phyloP scores from a whole-genome alignment of 2,797 vertebrate species.

The Jordanella pulchra region DNA sequence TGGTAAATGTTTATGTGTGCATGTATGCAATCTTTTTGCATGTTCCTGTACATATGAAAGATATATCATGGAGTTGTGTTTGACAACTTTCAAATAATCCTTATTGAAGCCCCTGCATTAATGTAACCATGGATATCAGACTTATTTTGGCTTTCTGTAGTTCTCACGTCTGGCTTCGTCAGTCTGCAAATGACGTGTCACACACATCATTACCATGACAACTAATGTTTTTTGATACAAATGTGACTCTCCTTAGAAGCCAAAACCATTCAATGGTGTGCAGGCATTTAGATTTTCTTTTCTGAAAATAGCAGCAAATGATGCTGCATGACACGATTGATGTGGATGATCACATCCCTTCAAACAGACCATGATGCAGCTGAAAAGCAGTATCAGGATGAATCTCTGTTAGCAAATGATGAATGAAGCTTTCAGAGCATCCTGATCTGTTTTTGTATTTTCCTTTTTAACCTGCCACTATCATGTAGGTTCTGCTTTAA shows the following conservation, averaged over 20 bases:
- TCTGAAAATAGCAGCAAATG: conserved; percentile 38
- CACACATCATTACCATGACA: conserved; percentile 51
- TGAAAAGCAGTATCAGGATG: conserved; percentile 51
- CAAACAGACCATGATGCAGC: conserved; percentile 36
- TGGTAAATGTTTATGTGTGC: neutral
- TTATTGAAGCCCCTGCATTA: conserved; percentile 11
- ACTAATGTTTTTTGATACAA: conserved; percentile 36
- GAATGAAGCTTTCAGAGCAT: conserved; percentile 54
- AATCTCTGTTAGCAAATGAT: conserved; percentile 55
- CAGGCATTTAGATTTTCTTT: conserved; percentile 43
- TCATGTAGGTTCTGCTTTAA: conserved; percentile 40
- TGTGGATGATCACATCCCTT: conserved; percentile 10
- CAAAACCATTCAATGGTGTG: conserved; percentile 22
- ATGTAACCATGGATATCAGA: conserved; percentile 11
- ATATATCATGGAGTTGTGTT: neutral
- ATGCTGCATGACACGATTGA: conserved; percentile 13
- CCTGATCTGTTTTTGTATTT: conserved; percentile 55
- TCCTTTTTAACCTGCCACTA: conserved; percentile 51
- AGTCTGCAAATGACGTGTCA: conserved; percentile 44
- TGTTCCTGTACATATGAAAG: conserved; percentile 2
- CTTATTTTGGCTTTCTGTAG: conserved; percentile 20
- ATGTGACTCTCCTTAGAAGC: conserved; percentile 40
- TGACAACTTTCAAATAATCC: conserved; percentile 17
- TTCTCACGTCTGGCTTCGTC: conserved; percentile 32
- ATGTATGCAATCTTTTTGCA: neutral